Base-by-base conservation (phyloP, 2,113 vertebrate genomes). In the Urocitellus parryii region DNA sequence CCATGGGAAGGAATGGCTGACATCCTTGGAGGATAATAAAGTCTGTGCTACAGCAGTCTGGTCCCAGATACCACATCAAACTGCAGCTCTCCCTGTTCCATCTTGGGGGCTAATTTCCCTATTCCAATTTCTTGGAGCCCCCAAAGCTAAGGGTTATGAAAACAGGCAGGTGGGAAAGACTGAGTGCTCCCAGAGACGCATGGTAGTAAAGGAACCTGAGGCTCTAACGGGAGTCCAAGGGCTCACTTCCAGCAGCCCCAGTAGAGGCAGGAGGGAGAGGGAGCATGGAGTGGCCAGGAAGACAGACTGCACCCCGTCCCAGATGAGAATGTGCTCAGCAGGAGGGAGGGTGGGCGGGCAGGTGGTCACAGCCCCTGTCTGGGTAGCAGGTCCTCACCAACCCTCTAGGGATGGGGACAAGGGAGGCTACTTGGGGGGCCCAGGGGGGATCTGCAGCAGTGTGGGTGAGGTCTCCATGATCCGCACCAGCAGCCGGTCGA, bases 401-500 rank as follows among this genome's bases (percentile, higher is more conserved):
- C 80, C 92, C 91, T 92, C 51, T 65, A 4, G 6, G 45, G 67
- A 17, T 1, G 32, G 51, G 78, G 58, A 63, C 27, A 13, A 61
- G 45, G 91, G 84, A 61, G 88, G 72, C 93, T 98, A 98, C 24
- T 98, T 97, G 53, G 95, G 96, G 48, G 95, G 97, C 10, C 96
- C 99, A 73, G 99, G 98, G 0, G 99, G 98, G 91, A 99, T 99
- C 98, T 99, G 99, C 97, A 99, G 99, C 92, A 99, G 98, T 0
- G 99, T 99, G 34, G 99, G 99, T 0, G 99, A 99, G 94, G 99
- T 99, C 95, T 99, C 99, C 99, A 99, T 99, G 98, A 99, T 99
- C 97, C 99, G 99, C 94, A 99, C 99, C 97, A 99, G 99, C 97
- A 99, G 98, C 87, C 99, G 99, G 99, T 99, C 99, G 0, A 99